Evolutionary conservation across 2,113 vertebrate species (phyloP).

Genomic region (Pimephales promelas): DNA sequence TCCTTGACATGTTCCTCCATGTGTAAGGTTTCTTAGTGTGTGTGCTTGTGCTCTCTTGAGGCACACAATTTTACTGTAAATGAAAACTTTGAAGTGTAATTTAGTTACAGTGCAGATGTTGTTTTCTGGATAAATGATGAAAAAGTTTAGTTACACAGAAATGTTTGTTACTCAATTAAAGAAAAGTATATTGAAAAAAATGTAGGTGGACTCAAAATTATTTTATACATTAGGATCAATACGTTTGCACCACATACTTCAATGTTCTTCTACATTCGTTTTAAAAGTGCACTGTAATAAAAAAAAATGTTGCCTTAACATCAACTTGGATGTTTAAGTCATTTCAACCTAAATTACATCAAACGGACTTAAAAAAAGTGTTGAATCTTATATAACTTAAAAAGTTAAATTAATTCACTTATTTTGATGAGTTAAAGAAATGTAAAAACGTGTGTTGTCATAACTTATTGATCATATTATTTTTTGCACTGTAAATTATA

Average conservation of each 20-base stretch:
- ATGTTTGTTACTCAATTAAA: constrained; percentile 1
- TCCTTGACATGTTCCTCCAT: constrained; percentile 52
- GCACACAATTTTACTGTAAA: constrained; percentile 21
- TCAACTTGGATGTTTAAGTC: no score
- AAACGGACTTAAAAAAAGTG: no score
- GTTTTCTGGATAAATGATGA: not conserved
- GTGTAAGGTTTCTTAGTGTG: constrained; percentile 48
- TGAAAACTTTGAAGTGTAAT: constrained; percentile 9
- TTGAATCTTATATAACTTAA: no score
- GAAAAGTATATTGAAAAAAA: not conserved
- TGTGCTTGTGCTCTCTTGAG: constrained; percentile 15
- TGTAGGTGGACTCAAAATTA: not conserved
- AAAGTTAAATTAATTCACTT: no score
- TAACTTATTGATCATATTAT: no score
- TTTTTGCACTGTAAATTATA: constrained; percentile 1
- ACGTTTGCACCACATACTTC: not conserved
- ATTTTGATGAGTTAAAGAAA: no score
- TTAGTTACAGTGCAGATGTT: constrained; percentile 3
- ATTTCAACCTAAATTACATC: no score
- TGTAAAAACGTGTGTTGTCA: no score
- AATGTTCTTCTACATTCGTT: not conserved
- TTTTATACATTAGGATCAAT: not conserved
- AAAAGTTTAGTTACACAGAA: not conserved
- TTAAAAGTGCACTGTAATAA: not conserved
- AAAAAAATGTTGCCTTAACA: no score